Conservation (phyloP, 2,113 vertebrate genomes). For the Ophiodon elongatus region DNA sequence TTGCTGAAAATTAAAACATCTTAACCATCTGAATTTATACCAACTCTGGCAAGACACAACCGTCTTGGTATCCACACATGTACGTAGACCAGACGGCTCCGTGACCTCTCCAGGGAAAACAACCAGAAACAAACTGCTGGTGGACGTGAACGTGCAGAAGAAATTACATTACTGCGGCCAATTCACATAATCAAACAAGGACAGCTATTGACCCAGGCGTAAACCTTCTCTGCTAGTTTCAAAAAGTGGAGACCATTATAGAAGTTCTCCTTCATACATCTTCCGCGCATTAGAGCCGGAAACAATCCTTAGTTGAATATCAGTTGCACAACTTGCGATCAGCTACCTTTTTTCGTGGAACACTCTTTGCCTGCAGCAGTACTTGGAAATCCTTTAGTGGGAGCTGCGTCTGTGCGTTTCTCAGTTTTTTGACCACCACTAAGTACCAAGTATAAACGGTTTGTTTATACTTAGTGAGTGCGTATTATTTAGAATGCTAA, state of each 20-base stretch:
- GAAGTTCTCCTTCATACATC: slow-evolving; percentile 7
- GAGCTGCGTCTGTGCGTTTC: background rate
- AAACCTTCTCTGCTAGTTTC: slow-evolving; percentile 13
- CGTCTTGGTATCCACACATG: slow-evolving; percentile 2
- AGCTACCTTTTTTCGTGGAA: slow-evolving; percentile 14
- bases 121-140: slow-evolving; percentile 1
- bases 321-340: slow-evolving; percentile 29
- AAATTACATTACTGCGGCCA: slow-evolving; percentile 41
- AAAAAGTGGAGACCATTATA: slow-evolving; percentile 11
- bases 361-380: slow-evolving; percentile 19
- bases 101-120: slow-evolving; percentile 23
- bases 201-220: slow-evolving; percentile 42
- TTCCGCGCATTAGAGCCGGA: slow-evolving; percentile 2
- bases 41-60: background rate
- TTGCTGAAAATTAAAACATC: slow-evolving; percentile 57
- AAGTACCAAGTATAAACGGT: no score
- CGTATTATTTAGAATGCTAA: background rate
- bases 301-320: background rate
- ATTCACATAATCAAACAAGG: slow-evolving; percentile 46
- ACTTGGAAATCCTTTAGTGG: slow-evolving; percentile 1
- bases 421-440: background rate
- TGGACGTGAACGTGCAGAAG: slow-evolving; percentile 29
- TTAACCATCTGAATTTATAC: slow-evolving; percentile 43
- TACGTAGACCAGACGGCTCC: background rate
- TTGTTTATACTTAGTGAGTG: background rate